A percentile compares a stretch with the other conserved stretches of the same genome.
Conservation (phyloP, 2,113 vertebrate genomes). For the Zosterops borbonicus region DNA sequence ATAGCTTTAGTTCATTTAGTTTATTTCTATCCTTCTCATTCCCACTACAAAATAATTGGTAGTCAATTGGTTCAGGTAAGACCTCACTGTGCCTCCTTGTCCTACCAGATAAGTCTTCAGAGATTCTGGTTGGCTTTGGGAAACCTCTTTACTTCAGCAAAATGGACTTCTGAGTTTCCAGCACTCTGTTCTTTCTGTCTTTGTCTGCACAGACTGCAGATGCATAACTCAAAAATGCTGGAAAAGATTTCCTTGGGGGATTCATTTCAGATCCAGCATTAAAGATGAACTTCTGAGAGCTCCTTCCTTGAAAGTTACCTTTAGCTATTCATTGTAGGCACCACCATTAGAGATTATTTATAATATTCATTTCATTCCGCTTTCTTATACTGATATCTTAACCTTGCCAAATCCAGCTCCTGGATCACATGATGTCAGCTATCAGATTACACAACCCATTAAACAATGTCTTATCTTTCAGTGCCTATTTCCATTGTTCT, state of each 20-base stretch:
- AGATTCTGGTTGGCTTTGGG: background rate
- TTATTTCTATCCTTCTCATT: background rate
- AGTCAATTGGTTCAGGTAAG: background rate
- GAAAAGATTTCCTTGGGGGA: background rate
- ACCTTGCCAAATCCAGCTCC: constrained; percentile 25
- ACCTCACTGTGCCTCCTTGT: background rate
- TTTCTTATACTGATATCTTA: background rate
- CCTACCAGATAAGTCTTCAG: background rate
- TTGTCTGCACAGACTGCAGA: background rate
- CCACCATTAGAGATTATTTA: background rate
- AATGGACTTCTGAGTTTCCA: background rate
- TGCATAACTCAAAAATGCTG: background rate
- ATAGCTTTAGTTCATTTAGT: background rate
- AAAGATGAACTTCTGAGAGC: background rate
- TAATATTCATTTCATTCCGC: background rate
- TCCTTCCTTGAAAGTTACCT: background rate
- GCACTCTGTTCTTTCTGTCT: background rate
- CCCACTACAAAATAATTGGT: background rate
- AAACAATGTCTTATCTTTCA: constrained; percentile 47
- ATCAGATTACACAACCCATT: constrained; percentile 31
- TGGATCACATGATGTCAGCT: background rate
- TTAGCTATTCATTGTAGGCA: background rate
- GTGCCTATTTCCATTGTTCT: constrained; percentile 33
- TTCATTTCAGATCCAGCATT: background rate
- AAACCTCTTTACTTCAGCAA: background rate